phyloP scores from a whole-genome alignment of 2,888 invertebrate species.

The Sepioteuthis lessoniana region DNA sequence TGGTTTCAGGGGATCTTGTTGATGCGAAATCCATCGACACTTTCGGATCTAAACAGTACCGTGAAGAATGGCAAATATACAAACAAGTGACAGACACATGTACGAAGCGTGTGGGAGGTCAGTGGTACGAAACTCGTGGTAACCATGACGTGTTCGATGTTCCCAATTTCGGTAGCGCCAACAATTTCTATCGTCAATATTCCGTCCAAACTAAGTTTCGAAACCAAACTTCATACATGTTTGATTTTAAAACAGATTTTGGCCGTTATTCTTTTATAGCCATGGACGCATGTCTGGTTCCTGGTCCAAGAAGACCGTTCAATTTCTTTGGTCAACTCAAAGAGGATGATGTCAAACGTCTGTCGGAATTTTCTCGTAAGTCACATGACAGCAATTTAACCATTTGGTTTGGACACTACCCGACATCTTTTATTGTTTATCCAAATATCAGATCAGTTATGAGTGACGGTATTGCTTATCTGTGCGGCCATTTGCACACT shows the following conservation, averaged over 20 bases:
- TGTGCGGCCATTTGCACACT: slow-evolving; percentile 92
- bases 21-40: slow-evolving; percentile 88
- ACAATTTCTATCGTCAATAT: slow-evolving; percentile 85
- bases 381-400: slow-evolving; percentile 78
- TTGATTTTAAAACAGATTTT: slow-evolving; percentile 78
- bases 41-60: slow-evolving; percentile 86
- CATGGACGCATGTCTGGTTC: slow-evolving; percentile 89
- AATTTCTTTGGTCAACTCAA: slow-evolving; percentile 86
- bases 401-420: slow-evolving; percentile 92
- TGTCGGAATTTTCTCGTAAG: slow-evolving; percentile 78
- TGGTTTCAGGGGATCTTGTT: slow-evolving; percentile 91
- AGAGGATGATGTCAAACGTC: slow-evolving; percentile 72
- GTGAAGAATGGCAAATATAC: slow-evolving; percentile 89
- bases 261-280: slow-evolving; percentile 85
- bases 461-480: slow-evolving; percentile 82
- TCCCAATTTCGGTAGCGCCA: slow-evolving; percentile 80
- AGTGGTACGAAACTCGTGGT: slow-evolving; percentile 92
- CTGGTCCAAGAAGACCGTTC: slow-evolving; percentile 89
- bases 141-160: slow-evolving; percentile 96
- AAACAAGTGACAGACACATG: slow-evolving; percentile 81
- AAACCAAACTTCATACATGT: slow-evolving; percentile 84
- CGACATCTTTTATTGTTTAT: slow-evolving; percentile 85
- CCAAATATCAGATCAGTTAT: slow-evolving; percentile 38
- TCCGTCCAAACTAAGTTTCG: slow-evolving; percentile 83
- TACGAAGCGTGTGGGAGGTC: slow-evolving; percentile 78